Evolutionary conservation across 2,888 invertebrate genomes (phyloP).

Genomic region (Lithophane ornitopus): DNA sequence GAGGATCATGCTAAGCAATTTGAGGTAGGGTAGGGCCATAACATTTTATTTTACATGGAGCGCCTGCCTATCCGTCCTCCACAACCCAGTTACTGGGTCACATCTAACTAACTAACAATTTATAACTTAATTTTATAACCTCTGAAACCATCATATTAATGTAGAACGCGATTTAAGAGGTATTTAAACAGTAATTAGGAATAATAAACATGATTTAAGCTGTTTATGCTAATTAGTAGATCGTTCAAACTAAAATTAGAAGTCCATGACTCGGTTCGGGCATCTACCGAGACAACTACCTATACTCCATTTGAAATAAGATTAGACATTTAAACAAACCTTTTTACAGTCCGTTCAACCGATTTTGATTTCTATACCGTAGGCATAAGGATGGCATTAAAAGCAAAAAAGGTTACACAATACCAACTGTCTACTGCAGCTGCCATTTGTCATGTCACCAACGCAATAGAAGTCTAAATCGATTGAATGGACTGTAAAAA

Average conservation of each 20-base stretch:
- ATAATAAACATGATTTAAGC: conserved; percentile 2
- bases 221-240: conserved; percentile 12
- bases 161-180: background rate
- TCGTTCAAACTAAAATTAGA: conserved; percentile 6
- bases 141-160: background rate
- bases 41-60: background rate
- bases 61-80: background rate
- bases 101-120: background rate
- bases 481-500: too few relatives aligned
- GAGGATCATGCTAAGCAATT: too few relatives aligned
- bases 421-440: too few relatives aligned
- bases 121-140: conserved; percentile 6
- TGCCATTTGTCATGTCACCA: too few relatives aligned
- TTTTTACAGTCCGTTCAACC: too few relatives aligned
- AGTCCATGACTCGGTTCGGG: background rate
- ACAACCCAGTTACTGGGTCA: background rate
- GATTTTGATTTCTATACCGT: too few relatives aligned
- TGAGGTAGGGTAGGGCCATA: too few relatives aligned
- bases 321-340: too few relatives aligned
- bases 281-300: background rate
- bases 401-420: too few relatives aligned
- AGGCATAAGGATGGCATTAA: too few relatives aligned
- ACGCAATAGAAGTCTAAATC: too few relatives aligned
- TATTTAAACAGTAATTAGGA: background rate
- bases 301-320: too few relatives aligned